Evolutionary conservation across 2,113 vertebrate species (phyloP).

Genomic region (Nicator chloris): DNA sequence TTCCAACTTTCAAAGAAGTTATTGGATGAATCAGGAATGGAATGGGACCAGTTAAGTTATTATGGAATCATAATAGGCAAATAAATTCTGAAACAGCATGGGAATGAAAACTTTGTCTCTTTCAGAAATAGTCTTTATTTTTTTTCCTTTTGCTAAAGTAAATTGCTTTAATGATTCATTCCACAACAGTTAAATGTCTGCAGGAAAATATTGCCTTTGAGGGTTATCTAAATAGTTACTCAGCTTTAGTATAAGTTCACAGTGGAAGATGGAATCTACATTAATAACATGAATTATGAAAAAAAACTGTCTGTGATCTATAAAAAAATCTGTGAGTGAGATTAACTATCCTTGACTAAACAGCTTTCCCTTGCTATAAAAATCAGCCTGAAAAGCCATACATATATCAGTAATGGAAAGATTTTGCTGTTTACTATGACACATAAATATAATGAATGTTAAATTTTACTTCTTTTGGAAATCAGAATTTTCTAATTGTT

Average conservation of each 20-base stretch:
- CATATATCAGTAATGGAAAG: neutral
- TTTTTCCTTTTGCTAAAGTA: neutral
- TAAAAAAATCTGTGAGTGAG: neutral
- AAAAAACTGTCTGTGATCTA: neutral
- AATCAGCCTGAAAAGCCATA: neutral
- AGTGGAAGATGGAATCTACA: slow-evolving; percentile 11
- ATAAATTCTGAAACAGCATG: slow-evolving; percentile 44
- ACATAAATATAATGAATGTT: neutral
- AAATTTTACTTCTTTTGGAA: neutral
- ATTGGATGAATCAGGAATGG: neutral
- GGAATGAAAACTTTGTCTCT: slow-evolving; percentile 1
- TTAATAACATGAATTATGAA: neutral
- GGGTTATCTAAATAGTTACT: slow-evolving; percentile 51
- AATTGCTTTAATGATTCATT: slow-evolving; percentile 9
- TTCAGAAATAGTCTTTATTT: slow-evolving; percentile 33
- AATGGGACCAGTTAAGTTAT: neutral
- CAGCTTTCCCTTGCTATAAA: neutral
- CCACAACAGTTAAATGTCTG: neutral
- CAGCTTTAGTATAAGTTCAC: slow-evolving; percentile 21
- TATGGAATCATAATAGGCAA: slow-evolving; percentile 20
- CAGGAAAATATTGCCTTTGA: slow-evolving; percentile 18
- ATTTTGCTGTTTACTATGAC: neutral
- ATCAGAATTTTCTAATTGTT: neutral
- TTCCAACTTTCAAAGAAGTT: slow-evolving; percentile 26
- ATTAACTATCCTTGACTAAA: neutral